Base-by-base conservation (phyloP, 2,113 vertebrate species). In the Psammodynastes pulverulentus region DNA sequence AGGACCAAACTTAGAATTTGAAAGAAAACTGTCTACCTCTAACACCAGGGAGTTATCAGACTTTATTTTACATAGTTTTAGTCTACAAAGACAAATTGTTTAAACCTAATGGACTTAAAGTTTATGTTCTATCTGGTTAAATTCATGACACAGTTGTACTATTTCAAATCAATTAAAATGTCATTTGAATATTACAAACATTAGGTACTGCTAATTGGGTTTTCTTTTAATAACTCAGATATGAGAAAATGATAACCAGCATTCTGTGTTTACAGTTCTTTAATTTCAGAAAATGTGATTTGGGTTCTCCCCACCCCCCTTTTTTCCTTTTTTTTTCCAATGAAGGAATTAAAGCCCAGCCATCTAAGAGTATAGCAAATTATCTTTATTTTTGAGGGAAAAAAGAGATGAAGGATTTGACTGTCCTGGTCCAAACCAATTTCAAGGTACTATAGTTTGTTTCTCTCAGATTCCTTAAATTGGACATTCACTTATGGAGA, bases 1-100 rank as follows among this genome's bases (percentile, higher is more conserved):
- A 99, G 99, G 99, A 99, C 99, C 99, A 99, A 99, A 99, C 98
- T 98, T 99, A 99, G 98, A 99, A 99, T 98, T 99, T 98, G 98
- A 99, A 98, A 99, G 98, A 98, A 98, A 98, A 98, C 98, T 98
- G 98, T 99, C 98, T 99, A 99, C 98, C 98, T 98, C 98, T 98
- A 98, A 98, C 98, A 98, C 98, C 98, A 98, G 98, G 98, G 98
- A 98, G 97, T 98, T 98, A 98, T 96, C 98, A 98, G 97, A 97
- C 97, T 98, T 98, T 98, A 98, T 98, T 98, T 98, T 98, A 97
- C 97, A 96, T 98, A 98, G 97, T 98, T 98, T 98, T 98, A 98
- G 98, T 98, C 98, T 98, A 97, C 97, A 98, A 97, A 98, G 98
- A 98, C 98, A 97, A 97, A 97, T 96, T 97, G 97, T 97, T 98